Percentiles rank a stretch among this genome's conserved stretches.
Conservation (phyloP, 2,113 vertebrate genomes). For the Morone saxatilis region DNA sequence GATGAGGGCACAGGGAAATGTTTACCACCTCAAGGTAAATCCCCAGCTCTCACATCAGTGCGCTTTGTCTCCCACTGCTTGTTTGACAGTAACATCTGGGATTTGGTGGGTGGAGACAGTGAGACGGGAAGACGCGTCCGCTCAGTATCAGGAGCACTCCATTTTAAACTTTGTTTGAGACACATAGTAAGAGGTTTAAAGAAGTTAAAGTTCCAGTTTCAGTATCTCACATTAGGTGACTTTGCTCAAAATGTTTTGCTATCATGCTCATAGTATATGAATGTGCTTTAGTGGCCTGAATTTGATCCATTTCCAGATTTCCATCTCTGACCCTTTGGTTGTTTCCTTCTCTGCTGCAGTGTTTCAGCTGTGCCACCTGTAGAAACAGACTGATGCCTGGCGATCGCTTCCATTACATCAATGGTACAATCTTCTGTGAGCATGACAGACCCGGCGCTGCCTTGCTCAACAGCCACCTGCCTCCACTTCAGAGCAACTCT, state of each 20-base stretch:
- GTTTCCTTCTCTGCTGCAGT: constrained; percentile 67
- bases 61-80: constrained; percentile 38
- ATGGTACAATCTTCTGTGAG: constrained; percentile 88
- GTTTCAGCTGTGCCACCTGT: constrained; percentile 89
- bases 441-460: constrained; percentile 84
- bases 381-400: constrained; percentile 87
- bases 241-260: not conserved
- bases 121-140: not conserved
- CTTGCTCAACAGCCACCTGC: constrained; percentile 82
- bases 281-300: not conserved
- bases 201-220: no score
- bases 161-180: not conserved
- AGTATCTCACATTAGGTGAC: not conserved
- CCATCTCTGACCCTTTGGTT: not conserved
- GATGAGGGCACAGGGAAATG: constrained; percentile 88
- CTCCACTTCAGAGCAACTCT: constrained; percentile 83
- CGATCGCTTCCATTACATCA: constrained; percentile 87
- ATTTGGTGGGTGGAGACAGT: constrained; percentile 15
- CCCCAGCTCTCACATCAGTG: constrained; percentile 7
- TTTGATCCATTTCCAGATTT: not conserved
- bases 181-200: not conserved
- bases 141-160: not conserved
- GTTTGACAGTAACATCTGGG: constrained; percentile 53
- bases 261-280: not conserved
- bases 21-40: constrained; percentile 89